These are phyloP conservation scores for Crypturellus undulatus DNA, from an alignment of 2,113 vertebrate genomes.

Conservation along the genomic window DNA sequence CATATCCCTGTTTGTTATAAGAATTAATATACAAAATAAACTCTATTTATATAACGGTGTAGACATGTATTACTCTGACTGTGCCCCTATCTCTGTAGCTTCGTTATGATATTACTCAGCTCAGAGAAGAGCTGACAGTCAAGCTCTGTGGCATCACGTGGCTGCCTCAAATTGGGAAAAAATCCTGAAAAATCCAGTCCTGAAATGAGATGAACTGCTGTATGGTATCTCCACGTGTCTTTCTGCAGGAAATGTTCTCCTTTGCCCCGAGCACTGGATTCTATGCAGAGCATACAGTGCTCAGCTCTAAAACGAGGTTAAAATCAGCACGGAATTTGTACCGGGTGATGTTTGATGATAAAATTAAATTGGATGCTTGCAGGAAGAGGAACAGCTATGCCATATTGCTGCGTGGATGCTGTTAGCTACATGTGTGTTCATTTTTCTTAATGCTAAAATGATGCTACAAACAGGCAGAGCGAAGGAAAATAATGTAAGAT, in stretches of 20 bases:
- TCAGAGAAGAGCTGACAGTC: neutral
- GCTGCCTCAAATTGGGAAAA: neutral
- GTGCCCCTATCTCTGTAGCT: neutral
- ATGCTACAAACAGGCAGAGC: slow-evolving; percentile 17
- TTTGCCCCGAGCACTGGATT: neutral
- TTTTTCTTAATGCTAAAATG: slow-evolving; percentile 53
- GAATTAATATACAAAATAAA: slow-evolving; percentile 50
- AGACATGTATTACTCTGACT: neutral
- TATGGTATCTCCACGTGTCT: neutral
- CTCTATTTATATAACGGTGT: slow-evolving; percentile 30
- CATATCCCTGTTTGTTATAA: slow-evolving; percentile 52
- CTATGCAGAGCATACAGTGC: neutral
- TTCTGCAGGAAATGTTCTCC: neutral
- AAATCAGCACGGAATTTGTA: neutral
- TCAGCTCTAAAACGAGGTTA: neutral
- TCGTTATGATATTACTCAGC: slow-evolving; percentile 1
- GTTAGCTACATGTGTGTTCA: neutral
- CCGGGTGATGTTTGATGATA: neutral
- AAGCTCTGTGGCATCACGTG: neutral
- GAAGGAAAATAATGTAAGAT: slow-evolving; percentile 30
- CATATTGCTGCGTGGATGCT: slow-evolving; percentile 36
- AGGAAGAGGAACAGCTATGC: neutral
- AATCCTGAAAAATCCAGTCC: neutral
- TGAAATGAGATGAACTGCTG: neutral
- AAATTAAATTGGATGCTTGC: neutral